Base-by-base conservation (phyloP, 2,113 vertebrate genomes). In the Mola mola region DNA sequence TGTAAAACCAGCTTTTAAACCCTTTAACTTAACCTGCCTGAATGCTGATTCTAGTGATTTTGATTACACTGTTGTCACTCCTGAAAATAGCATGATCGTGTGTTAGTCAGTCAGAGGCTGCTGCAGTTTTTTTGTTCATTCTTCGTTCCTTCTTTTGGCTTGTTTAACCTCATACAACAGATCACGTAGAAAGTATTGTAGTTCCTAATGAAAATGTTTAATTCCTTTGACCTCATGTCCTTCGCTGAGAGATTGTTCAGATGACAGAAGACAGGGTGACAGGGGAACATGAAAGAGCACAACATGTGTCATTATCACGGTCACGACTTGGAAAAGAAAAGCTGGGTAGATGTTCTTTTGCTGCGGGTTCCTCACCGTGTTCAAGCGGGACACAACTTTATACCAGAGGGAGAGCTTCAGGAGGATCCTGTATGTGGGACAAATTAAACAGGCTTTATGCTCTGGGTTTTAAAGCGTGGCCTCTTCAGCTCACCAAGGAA, bases 401-500 rank as follows among this genome's bases (percentile, higher is more conserved):
- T 52, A 56, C 36, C 66, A 38, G 64, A 66, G 82, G 43, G 78
- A 55, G 76, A 66, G 69, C 71, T 79, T 71, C 38, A 10, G 62
- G 74, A 71, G 56, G 74, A 82, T 78, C 28, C 57, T 52, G 37
- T 85, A 81, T 83, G 81, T 82, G 84, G 76, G 51, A 82, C 81
- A 81, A 88, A 90, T 87, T 87, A 90, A 90, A 90, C 69, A 29
- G 71, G 82, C 87, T 81, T 91, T 85, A 88, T 82, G 70, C 64
- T 82, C 62, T 19, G 77, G 79, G 58, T 86, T 82, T 90, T 85
- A 88, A 87, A 85, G 77, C 78, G 53, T 81, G 87, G 84, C 85
- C 86, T 89, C 81, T 87, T 72, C 72, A 88, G 85, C 83, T 89
- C 87, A 89, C 89, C 85, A 78, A 78, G 85, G 87, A 91, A 93